Evolutionary conservation across 2,888 invertebrate species (phyloP), one percentile per base, ranked within the genome.

Genomic region (Meteorus cinctellus): DNA sequence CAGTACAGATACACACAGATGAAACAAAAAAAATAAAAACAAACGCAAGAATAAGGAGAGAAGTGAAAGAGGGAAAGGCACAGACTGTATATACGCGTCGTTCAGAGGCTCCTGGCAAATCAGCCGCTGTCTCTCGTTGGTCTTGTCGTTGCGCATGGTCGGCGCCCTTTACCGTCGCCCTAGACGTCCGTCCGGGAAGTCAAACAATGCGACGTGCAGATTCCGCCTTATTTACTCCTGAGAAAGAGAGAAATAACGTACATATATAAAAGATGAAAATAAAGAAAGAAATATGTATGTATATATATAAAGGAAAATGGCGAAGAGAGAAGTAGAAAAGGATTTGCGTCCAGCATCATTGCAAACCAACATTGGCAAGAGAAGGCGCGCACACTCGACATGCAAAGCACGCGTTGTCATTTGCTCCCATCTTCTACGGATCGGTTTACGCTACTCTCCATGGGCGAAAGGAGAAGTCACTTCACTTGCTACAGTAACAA

Each of bases 191-290:
- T 87, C 85, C 84, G 83, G 82, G 81, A 84, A 84, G 86, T 87
- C 85, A 87, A 87, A 88, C 88, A 88, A 88, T 88, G 86, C 87
- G 85, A 86, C 87, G 86, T 86, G 86, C 85, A 82, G 86, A 87
- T 86, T 85, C 85, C 83, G 82, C 84, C 84, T 88, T 88, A 87
- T 88, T 88, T 88, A 87, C 86, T 86, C 82, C 79, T 79, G 83
- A 69, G 55, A 65, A 62, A 65, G 70, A 70, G 62, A 63, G 63
- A 70, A 51, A 27, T 27, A 75, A 63, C 34, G 60, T 55, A 71
- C 29, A 36, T 48, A 55, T n/a, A 51, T 31, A 68, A 24, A 67
- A 12, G 41, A 24, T 8, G 45, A 24, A 67, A 67, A 16, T 41
- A 70, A 51, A 51, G 34, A 70, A 19, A 51, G 24, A 19, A 19